Base-by-base conservation (phyloP, 2,113 vertebrate species). In the Urocynchramus pylzowi region DNA sequence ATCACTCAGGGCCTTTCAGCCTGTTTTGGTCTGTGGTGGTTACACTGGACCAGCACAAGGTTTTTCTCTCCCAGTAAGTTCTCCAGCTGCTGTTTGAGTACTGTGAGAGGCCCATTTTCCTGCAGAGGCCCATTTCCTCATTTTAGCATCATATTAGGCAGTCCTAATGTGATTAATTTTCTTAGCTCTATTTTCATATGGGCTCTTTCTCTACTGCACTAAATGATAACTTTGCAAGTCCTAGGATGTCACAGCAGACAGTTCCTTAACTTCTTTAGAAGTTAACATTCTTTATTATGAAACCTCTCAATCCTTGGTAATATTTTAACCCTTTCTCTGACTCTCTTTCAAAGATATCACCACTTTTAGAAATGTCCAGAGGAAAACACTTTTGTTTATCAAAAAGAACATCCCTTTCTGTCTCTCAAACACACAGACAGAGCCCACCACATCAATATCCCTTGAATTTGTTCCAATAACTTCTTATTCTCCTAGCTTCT, bases 11-110 rank as follows among this genome's bases (percentile, higher is more conserved):
- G 18, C 8, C 10, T 74, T 80, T 70, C 59, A 87, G 19, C 10
- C 59, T 49, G 6, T 37, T 33, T 12, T 52, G 12, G 2, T 35
- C 50, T 53, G n/a, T 19, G 22, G 24, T 42, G 33, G 42, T 12
- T 71, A 4, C 0, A 3, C 4, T 49, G 41, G 22, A 16, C 12
- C 11, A 33, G 8, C 0, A 0, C 12, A 73, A 23, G 5, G 3
- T 2, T 81, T 23, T 64, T 67, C 30, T n/a, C 5, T n/a, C 59
- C 6, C 8, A 4, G 2, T 15, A 56, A 69, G 63, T 86, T 64
- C 11, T 54, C 39, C 33, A 61, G 9, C 8, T 59, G 5, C 30
- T 60, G 0, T 50, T 73, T 13, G 31, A 45, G 14, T 35, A 11
- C 23, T 22, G 3, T 23, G 19, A 76, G 28, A n/a, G n/a, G n/a